Percentiles rank a stretch among this genome's conserved stretches.
These are phyloP conservation scores for Eupeodes latifasciatus DNA, from an alignment of 2,888 invertebrate species.

Conservation along the genomic window DNA sequence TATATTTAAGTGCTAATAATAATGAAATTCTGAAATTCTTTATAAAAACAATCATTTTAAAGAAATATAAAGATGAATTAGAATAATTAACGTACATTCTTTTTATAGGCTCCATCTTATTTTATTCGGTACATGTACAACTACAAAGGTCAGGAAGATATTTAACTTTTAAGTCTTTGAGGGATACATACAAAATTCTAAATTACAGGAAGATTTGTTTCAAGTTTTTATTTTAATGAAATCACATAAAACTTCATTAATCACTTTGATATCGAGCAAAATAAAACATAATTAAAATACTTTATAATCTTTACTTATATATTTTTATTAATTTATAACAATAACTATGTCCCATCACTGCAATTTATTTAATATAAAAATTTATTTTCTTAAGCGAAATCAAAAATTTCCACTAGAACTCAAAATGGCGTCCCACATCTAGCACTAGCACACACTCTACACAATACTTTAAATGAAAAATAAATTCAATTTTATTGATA, in stretches of 20 bases:
- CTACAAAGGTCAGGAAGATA: neutral
- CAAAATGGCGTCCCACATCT: slow-evolving; percentile 18
- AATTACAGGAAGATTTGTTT: neutral
- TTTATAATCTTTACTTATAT: neutral
- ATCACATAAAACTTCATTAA: neutral
- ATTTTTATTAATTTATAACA: neutral
- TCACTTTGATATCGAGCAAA: neutral
- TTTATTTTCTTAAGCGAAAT: neutral
- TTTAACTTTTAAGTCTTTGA: neutral
- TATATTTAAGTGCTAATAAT: no score
- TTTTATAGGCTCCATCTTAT: no score
- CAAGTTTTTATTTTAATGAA: neutral
- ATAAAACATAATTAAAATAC: neutral
- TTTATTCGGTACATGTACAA: neutral
- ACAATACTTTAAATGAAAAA: slow-evolving; percentile 1
- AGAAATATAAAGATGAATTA: no score
- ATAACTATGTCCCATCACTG: no score
- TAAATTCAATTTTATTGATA: slow-evolving; percentile 21
- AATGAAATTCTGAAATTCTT: no score
- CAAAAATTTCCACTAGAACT: slow-evolving; percentile 13
- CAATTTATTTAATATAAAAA: neutral
- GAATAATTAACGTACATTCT: no score
- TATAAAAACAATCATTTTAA: no score
- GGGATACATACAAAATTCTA: slow-evolving; percentile 25
- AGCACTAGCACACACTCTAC: neutral